Conservation (phyloP, 2,797 vertebrate genomes). For the Sphenodon punctatus region DNA sequence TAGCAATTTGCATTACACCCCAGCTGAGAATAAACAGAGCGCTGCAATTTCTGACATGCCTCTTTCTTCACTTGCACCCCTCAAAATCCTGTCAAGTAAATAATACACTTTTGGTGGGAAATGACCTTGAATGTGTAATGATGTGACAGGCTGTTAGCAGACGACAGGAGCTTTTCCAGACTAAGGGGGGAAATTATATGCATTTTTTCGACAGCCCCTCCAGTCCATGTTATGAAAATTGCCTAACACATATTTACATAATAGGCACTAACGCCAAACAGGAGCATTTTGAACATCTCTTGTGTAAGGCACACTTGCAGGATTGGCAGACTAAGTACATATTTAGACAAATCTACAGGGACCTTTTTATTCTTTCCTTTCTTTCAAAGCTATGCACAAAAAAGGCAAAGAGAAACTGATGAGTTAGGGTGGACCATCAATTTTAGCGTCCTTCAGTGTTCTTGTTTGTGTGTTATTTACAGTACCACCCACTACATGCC, state of each 20-base stretch:
- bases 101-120: constrained; percentile 24
- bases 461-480: not conserved
- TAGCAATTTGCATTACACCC: constrained; percentile 29
- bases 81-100: constrained; percentile 33
- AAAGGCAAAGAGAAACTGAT: not conserved
- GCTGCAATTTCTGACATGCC: constrained; percentile 11
- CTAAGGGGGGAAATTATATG: constrained; percentile 37
- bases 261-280: constrained; percentile 22
- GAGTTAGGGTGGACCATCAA: not conserved
- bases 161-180: constrained; percentile 20
- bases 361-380: constrained; percentile 9
- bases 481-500: not conserved
- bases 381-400: constrained; percentile 17
- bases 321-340: constrained; percentile 19
- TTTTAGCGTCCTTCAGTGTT: not conserved
- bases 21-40: constrained; percentile 8
- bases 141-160: constrained; percentile 19
- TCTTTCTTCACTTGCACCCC: constrained; percentile 18
- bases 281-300: constrained; percentile 23
- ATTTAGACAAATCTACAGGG: constrained; percentile 15
- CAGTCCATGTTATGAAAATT: constrained; percentile 52
- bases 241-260: constrained; percentile 52
- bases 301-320: constrained; percentile 2
- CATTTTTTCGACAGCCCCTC: constrained; percentile 30
- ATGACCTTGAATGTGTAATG: constrained; percentile 37